phyloP scores from a whole-genome alignment of 2,797 vertebrate genomes.

The Tragelaphus eurycerus region DNA sequence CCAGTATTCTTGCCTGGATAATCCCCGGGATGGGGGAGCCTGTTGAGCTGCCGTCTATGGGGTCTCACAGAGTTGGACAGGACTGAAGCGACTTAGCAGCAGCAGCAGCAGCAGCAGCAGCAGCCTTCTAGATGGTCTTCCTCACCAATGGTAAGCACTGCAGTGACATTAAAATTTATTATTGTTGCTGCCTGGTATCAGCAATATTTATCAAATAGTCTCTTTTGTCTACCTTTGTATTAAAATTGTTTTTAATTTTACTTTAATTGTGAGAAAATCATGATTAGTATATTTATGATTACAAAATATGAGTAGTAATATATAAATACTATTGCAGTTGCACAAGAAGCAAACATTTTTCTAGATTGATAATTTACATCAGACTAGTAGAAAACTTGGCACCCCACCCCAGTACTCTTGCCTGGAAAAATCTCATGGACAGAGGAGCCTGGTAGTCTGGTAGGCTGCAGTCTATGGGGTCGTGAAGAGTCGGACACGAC shows the following conservation, averaged over 20 bases:
- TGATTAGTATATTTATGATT: background rate
- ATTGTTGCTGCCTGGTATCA: background rate
- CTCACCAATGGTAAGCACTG: background rate
- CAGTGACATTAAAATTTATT: background rate
- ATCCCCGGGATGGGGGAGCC: too few species aligned
- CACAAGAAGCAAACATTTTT: background rate
- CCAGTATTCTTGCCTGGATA: too few species aligned
- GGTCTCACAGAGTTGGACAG: too few species aligned
- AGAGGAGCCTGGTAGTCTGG: too few species aligned
- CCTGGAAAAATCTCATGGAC: too few species aligned
- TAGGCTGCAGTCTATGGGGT: too few species aligned
- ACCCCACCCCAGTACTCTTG: too few species aligned
- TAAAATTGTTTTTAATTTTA: background rate
- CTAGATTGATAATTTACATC: background rate
- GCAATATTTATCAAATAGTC: background rate
- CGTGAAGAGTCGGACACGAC: too few species aligned
- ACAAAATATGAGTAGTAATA: background rate
- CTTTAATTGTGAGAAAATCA: background rate
- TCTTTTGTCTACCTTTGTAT: background rate
- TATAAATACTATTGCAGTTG: background rate
- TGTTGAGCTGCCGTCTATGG: too few species aligned
- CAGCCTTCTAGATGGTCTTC: background rate
- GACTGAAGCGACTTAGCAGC: too few species aligned
- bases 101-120: too few species aligned
- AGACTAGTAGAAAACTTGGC: background rate